These are phyloP conservation scores for Caenorhabditis inopinata DNA, from an alignment of 1,140 invertebrate species.

Conservation along the genomic window DNA sequence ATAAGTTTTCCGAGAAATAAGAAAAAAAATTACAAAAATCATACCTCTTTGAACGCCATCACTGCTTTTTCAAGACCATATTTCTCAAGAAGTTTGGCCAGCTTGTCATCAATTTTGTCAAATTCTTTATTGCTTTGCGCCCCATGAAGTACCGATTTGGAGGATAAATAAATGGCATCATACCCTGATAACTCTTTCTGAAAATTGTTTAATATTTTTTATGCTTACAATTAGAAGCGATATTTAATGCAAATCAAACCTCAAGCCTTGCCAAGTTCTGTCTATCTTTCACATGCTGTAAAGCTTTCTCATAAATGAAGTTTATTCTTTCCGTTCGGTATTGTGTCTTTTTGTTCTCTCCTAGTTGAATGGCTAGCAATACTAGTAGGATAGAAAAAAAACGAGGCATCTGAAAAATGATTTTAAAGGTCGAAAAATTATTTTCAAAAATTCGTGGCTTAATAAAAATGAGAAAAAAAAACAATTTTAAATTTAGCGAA, in stretches of 20 bases:
- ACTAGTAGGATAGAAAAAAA: not conserved
- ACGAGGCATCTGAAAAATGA: not conserved
- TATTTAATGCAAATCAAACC: not conserved
- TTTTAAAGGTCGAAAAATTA: too few relatives aligned
- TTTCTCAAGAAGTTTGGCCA: not conserved
- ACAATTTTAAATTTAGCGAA: not conserved
- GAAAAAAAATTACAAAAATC: not conserved
- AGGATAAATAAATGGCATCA: not conserved
- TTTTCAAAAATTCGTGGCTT: not conserved
- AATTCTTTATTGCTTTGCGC: not conserved
- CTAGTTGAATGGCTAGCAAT: not conserved
- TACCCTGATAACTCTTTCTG: constrained; percentile 20
- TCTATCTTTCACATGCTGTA: not conserved
- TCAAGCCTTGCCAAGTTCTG: constrained; percentile 13
- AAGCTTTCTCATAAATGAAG: constrained; percentile 13
- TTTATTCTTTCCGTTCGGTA: constrained; percentile 11
- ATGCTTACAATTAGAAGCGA: not conserved
- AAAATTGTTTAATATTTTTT: not conserved
- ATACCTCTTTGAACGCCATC: constrained; percentile 9
- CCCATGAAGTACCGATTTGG: not conserved
- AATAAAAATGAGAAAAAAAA: not conserved
- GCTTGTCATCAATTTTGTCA: constrained; percentile 9
- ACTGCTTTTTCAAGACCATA: not conserved
- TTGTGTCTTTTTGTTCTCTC: not conserved
- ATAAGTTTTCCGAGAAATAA: not conserved